phyloP scores from a whole-genome alignment of 2,888 invertebrate genomes.

The Trissolcus brochymenae region DNA sequence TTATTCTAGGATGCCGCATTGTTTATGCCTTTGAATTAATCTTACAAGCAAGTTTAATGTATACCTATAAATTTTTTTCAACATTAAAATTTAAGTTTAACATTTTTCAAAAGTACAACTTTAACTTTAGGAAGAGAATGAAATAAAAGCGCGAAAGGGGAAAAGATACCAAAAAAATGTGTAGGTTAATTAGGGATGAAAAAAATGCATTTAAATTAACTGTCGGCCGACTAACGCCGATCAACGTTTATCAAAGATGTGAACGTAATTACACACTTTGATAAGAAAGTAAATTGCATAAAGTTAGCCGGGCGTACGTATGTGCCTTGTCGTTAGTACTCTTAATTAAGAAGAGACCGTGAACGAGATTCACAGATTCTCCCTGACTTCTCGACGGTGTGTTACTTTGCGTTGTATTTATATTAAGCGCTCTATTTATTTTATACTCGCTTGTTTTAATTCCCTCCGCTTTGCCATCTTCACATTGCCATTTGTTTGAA shows the following conservation, averaged over 20 bases:
- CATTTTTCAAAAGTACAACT: neutral
- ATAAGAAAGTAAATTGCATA: constrained; percentile 30
- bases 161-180: neutral
- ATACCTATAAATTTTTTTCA: constrained; percentile 6
- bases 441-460: constrained; percentile 31
- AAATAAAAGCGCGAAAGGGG: neutral
- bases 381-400: constrained; percentile 57
- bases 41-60: neutral
- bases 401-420: constrained; percentile 31
- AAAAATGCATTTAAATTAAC: too few relatives aligned
- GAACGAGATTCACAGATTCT: constrained; percentile 61
- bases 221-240: constrained; percentile 3
- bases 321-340: constrained; percentile 47
- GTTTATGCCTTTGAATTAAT: constrained; percentile 11
- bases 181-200: too few relatives aligned
- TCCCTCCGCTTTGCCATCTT: constrained; percentile 6
- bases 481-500: neutral
- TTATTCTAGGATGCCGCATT: constrained; percentile 3
- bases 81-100: constrained; percentile 1
- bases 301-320: constrained; percentile 14
- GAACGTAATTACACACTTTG: constrained; percentile 37
- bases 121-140: neutral
- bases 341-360: constrained; percentile 62
- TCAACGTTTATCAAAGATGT: constrained; percentile 27
- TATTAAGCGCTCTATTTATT: constrained; percentile 37